Evolutionary conservation across 2,113 vertebrate genomes (phyloP), one percentile per base, ranked within the genome.

Genomic region (Calonectris borealis): DNA sequence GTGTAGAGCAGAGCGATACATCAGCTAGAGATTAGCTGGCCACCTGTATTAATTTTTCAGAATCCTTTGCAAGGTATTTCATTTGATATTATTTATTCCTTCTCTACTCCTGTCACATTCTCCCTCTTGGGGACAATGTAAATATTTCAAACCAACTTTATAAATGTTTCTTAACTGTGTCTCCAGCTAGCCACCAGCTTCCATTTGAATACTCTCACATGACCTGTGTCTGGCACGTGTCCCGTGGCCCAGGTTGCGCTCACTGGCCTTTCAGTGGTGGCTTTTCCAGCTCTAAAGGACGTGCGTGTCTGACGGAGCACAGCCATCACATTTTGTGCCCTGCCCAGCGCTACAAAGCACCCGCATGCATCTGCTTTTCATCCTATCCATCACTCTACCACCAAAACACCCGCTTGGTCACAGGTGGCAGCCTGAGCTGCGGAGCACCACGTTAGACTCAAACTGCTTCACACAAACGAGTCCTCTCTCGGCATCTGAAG

Each of bases 31-130:
- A 72, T 73, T 82, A 86, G 40, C 69, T 15, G 3, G n/a, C 64
- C 73, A 52, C 24, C 1, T 82, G 40, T 85, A 82, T 89, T 95
- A 70, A 84, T 96, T 95, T 93, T 91, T 96, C 84, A 82, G 44
- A 91, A 78, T 72, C 55, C 38, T 84, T 83, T 91, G 48, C 55
- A 84, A 85, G 42, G 69, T 87, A 85, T 72, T 94, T 91, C 6
- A 73, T 51, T 80, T 87, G 5, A 20, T 90, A 64, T 82, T 94
- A 22, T 80, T 83, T 90, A 93, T 93, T 90, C n/a, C 29, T 92
- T 83, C 70, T 82, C 76, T 90, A 38, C 48, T 86, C 66, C 54
- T 86, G 49, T 82, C 73, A 15, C n/a, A 10, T 84, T 94, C 81
- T 96, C 9, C 34, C 71, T 80, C 79, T 69, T 60, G 61, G 52